A percentile compares a stretch with the other conserved stretches of the same genome.
Conservation (phyloP, 2,113 vertebrate genomes). For the Zosterops japonicus region DNA sequence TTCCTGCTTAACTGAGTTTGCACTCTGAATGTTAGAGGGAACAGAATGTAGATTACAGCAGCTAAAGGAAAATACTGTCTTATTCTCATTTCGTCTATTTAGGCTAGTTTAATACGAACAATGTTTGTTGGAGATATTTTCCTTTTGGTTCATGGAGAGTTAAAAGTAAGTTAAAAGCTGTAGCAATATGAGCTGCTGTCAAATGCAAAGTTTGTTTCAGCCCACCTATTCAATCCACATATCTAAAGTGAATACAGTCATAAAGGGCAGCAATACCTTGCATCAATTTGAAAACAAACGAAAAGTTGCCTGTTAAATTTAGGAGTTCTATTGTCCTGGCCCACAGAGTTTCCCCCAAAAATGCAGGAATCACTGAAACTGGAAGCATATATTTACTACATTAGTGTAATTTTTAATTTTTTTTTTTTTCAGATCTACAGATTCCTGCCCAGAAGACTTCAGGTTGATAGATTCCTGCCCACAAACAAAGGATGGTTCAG, state of each 20-base stretch:
- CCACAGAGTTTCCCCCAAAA: not conserved
- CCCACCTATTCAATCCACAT: not conserved
- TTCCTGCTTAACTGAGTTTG: not conserved
- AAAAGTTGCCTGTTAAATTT: not conserved
- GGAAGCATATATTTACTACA: accelerated
- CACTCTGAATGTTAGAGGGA: not conserved
- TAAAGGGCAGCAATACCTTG: not conserved
- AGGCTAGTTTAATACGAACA: not conserved
- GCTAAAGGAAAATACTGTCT: not conserved
- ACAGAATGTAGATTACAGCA: not conserved
- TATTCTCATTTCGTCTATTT: not conserved
- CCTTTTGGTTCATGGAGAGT: not conserved
- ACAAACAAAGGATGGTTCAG: not conserved
- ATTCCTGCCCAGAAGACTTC: not conserved
- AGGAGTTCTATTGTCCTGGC: not conserved
- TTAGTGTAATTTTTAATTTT: accelerated
- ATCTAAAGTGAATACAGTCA: not conserved
- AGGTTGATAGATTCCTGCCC: not conserved
- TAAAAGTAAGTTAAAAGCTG: not conserved
- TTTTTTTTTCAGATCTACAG: not conserved
- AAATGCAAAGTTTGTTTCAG: not conserved
- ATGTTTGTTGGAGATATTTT: not conserved
- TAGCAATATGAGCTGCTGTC: not conserved
- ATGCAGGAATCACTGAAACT: not conserved
- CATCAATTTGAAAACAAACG: not conserved